Evolutionary conservation across 2,888 invertebrate genomes (phyloP).

Genomic region (Pediacus dermestoides): DNA sequence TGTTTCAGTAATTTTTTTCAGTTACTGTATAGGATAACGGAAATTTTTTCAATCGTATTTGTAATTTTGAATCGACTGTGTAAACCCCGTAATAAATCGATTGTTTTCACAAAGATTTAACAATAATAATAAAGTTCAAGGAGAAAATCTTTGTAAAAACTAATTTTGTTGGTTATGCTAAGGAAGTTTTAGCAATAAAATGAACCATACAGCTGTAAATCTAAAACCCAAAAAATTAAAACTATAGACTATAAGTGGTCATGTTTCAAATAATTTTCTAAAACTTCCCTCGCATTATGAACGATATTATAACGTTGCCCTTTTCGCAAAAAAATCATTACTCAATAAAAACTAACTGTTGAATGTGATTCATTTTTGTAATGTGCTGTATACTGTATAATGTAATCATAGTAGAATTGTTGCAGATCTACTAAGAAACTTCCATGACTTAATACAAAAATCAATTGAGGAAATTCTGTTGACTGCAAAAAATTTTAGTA

Average conservation of each 20-base stretch:
- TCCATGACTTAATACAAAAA: conserved; percentile 24
- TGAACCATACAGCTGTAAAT: no score
- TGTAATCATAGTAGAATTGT: conserved; percentile 40
- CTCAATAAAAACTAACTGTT: conserved; percentile 43
- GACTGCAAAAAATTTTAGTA: conserved; percentile 14
- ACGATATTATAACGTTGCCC: no score
- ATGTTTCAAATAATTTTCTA: no score
- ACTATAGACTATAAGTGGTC: no score
- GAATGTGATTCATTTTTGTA: conserved; percentile 46
- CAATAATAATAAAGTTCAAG: conserved; percentile 6
- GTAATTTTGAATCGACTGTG: conserved; percentile 36
- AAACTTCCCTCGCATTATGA: no score
- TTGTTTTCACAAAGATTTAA: conserved; percentile 31
- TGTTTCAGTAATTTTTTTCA: no score
- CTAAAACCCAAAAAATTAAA: no score
- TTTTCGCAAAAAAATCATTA: conserved; percentile 27
- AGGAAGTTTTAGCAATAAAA: no score
- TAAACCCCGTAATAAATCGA: conserved; percentile 34
- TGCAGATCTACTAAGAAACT: conserved; percentile 29
- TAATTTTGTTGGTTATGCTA: no score
- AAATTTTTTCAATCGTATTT: conserved; percentile 1
- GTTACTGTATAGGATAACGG: no score
- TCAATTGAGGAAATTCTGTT: conserved; percentile 27
- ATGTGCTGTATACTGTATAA: conserved; percentile 45
- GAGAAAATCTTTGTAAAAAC: conserved; percentile 11